These are phyloP conservation scores for Eupeodes luniger DNA, from an alignment of 2,888 invertebrate species.

Conservation along the genomic window DNA sequence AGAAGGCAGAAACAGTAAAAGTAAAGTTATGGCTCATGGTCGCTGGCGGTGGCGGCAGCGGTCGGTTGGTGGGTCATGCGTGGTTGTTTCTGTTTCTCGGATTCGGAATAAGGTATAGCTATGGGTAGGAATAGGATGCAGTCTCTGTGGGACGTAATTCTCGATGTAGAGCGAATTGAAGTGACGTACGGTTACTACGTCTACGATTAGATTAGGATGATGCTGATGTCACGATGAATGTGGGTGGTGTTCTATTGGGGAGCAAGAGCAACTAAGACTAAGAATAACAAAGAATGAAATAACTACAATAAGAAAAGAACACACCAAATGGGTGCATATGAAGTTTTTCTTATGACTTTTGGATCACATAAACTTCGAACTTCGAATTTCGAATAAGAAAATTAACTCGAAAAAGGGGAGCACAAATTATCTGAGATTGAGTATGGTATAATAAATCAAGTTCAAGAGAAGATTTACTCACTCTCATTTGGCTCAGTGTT, in stretches of 20 bases:
- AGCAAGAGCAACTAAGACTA: neutral
- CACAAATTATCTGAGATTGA: neutral
- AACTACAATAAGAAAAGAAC: neutral
- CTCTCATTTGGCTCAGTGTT: too few relatives aligned
- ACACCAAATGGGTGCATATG: neutral
- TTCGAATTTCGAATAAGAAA: neutral
- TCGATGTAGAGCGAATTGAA: constrained; percentile 30
- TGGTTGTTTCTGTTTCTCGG: constrained; percentile 35
- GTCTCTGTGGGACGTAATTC: constrained; percentile 19
- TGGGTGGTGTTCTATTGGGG: constrained; percentile 50
- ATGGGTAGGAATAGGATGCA: too few relatives aligned
- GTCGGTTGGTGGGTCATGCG: constrained; percentile 48
- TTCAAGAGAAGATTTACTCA: too few relatives aligned
- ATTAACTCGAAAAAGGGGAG: neutral
- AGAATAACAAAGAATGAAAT: neutral
- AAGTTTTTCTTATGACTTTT: neutral
- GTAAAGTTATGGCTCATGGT: neutral
- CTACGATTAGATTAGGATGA: neutral
- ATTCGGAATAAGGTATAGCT: neutral
- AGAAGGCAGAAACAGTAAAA: too few relatives aligned
- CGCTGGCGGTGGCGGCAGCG: neutral
- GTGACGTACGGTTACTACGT: neutral
- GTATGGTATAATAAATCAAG: neutral
- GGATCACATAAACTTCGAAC: too few relatives aligned
- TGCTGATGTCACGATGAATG: constrained; percentile 45